Percentiles rank a stretch among this genome's conserved stretches.
phyloP scores from a whole-genome alignment of 1,140 invertebrate species.

The Polypedilum pembai region DNA sequence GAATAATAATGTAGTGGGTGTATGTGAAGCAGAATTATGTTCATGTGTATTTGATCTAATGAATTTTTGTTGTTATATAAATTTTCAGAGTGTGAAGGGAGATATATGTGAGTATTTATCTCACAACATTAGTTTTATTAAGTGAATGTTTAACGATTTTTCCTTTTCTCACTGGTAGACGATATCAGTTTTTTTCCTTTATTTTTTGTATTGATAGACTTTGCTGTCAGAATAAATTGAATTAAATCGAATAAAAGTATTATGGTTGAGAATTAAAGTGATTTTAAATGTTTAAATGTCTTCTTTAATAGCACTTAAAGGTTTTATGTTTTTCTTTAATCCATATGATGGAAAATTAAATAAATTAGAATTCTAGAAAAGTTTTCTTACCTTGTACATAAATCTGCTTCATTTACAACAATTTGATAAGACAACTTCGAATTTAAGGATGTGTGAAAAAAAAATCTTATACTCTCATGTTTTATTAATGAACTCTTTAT shows the following conservation, averaged over 20 bases:
- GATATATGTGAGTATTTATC: neutral
- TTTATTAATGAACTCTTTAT: constrained; percentile 16
- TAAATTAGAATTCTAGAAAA: too few species aligned
- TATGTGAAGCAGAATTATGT: neutral
- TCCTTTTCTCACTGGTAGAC: neutral
- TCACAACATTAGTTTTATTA: constrained; percentile 27
- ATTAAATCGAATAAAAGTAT: too few species aligned
- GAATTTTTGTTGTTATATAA: constrained; percentile 21
- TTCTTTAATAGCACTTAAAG: too few species aligned
- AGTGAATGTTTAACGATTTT: constrained; percentile 19
- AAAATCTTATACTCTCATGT: neutral
- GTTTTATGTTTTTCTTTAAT: too few species aligned
- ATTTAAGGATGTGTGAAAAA: neutral
- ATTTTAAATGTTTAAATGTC: too few species aligned
- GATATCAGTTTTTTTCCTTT: neutral
- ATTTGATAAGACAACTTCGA: neutral
- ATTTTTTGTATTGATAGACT: too few species aligned
- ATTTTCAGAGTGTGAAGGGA: neutral
- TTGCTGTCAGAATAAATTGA: too few species aligned
- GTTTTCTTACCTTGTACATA: too few species aligned
- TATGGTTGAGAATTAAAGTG: too few species aligned
- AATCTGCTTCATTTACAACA: neutral
- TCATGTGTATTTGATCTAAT: constrained; percentile 7
- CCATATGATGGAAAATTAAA: too few species aligned
- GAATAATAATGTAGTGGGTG: neutral